Conservation (phyloP, 2,113 vertebrate species). For the Physeter macrocephalus region DNA sequence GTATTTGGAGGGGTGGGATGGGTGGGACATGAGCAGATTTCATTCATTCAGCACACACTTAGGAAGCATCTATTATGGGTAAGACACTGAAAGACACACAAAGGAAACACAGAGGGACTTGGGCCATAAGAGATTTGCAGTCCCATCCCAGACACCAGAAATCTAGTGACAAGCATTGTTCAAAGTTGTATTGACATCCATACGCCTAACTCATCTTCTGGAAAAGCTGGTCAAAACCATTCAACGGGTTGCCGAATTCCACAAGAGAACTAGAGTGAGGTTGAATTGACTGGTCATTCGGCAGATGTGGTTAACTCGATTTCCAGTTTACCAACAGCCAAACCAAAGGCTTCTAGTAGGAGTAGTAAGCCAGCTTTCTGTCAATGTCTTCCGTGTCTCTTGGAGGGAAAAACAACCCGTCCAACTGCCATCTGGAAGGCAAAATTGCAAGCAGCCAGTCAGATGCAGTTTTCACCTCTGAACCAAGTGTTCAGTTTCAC, state of each 20-base stretch:
- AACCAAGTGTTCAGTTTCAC: not conserved
- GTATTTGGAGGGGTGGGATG: not conserved
- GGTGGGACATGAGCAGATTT: not conserved
- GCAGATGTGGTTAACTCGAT: not conserved
- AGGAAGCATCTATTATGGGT: not conserved
- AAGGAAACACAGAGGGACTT: not conserved
- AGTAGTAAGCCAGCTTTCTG: not conserved
- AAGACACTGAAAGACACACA: not conserved
- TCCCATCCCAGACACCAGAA: not conserved
- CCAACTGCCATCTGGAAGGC: not conserved
- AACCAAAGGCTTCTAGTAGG: not conserved
- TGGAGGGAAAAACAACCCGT: not conserved
- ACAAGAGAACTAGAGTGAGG: not conserved
- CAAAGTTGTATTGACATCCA: not conserved
- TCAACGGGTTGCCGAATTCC: not conserved
- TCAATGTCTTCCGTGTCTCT: not conserved
- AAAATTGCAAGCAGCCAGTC: not conserved
- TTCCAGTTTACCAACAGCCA: not conserved
- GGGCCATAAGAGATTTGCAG: not conserved
- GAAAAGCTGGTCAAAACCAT: not conserved
- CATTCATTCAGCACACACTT: not conserved
- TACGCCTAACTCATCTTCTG: not conserved
- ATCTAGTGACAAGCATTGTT: not conserved
- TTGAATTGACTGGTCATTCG: not conserved
- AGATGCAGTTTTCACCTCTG: not conserved